These are phyloP conservation scores for Drosophila crucigera DNA, from an alignment of 2,888 invertebrate genomes.

Conservation along the genomic window DNA sequence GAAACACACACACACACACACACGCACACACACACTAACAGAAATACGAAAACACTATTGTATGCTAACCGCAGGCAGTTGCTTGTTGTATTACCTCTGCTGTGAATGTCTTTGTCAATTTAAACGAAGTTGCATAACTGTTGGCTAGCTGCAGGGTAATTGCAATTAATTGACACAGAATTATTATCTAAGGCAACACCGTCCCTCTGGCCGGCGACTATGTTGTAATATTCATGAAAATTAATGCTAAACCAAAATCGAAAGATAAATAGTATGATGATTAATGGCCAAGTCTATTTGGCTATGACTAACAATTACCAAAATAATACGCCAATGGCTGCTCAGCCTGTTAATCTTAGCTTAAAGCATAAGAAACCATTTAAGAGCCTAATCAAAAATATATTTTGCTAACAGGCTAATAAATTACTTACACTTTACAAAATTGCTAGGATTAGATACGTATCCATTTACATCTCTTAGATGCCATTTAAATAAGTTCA, in stretches of 20 bases:
- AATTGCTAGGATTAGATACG: not conserved
- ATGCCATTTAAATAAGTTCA: not conserved
- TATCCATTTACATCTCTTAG: not conserved
- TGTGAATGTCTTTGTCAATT: constrained; percentile 28
- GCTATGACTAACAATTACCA: not conserved
- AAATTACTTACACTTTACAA: not conserved
- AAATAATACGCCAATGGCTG: not conserved
- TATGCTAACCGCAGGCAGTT: constrained; percentile 25
- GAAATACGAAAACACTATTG: not conserved
- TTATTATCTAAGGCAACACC: constrained; percentile 45
- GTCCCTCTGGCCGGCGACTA: constrained; percentile 1
- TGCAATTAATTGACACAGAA: constrained; percentile 67
- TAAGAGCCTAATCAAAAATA: constrained; percentile 3
- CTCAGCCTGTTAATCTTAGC: not conserved
- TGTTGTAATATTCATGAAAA: constrained; percentile 39
- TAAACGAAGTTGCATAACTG: constrained; percentile 56
- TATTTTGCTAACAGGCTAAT: not conserved
- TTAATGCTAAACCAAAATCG: constrained; percentile 31
- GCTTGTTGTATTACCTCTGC: constrained; percentile 21
- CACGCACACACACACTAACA: not conserved
- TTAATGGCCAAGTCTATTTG: constrained; percentile 28
- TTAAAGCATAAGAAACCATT: not conserved
- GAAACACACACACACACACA: not conserved
- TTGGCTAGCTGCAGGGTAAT: constrained; percentile 52
- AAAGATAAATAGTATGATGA: constrained; percentile 34